These are phyloP conservation scores for Danio tinwini DNA, from an alignment of 2,797 vertebrate species.

Conservation along the genomic window DNA sequence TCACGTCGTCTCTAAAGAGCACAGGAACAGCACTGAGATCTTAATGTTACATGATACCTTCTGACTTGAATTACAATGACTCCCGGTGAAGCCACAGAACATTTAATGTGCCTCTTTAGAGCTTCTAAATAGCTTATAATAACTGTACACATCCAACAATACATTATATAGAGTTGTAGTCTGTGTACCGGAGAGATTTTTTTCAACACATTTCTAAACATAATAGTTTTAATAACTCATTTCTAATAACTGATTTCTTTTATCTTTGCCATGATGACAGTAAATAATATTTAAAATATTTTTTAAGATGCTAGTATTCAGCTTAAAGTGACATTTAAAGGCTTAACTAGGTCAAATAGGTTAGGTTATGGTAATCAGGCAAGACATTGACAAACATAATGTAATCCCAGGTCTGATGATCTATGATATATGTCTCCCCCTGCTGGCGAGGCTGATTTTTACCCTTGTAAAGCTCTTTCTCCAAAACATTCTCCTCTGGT, in stretches of 20 bases:
- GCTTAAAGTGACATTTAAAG: too few relatives aligned
- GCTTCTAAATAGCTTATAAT: background rate
- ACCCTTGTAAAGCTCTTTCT: conserved; percentile 77
- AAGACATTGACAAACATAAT: background rate
- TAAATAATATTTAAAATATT: too few relatives aligned
- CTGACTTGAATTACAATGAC: conserved; percentile 28
- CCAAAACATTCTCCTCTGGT: conserved; percentile 77
- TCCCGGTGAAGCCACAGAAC: background rate
- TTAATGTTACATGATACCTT: conserved; percentile 27
- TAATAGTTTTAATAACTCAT: too few relatives aligned
- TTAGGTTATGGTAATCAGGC: too few relatives aligned
- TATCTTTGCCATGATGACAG: too few relatives aligned
- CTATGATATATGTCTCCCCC: background rate
- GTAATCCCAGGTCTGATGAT: background rate
- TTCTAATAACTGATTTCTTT: too few relatives aligned
- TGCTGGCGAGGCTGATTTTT: conserved; percentile 48
- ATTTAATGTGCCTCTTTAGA: background rate
- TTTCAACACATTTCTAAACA: too few relatives aligned
- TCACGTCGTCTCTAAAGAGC: conserved; percentile 69
- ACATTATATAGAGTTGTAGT: background rate
- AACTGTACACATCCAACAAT: background rate
- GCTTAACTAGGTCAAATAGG: too few relatives aligned
- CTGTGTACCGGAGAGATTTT: too few relatives aligned
- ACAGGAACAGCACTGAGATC: conserved; percentile 33
- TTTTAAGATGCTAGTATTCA: too few relatives aligned